Base-by-base conservation (phyloP, 2,113 vertebrate species). In the Hystrix brachyura region DNA sequence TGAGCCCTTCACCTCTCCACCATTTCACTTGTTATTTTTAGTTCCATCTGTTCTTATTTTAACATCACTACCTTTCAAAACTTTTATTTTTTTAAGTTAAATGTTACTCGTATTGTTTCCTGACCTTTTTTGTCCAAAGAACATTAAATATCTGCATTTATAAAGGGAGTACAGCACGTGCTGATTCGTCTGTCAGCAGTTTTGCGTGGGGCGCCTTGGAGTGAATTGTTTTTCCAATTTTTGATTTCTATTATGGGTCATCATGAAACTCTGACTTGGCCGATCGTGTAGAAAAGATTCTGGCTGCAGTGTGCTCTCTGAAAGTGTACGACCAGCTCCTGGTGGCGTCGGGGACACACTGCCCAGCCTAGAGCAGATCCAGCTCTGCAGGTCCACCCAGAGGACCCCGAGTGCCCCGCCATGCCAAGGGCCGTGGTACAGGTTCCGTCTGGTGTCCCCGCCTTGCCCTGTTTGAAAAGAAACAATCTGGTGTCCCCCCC, bases 401-500 rank as follows among this genome's bases (percentile, higher is more conserved):
- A n/a, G 90, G 93, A 91, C 78, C 85, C 86, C 18, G 74, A 79
- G 92, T 93, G 97, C 97, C 83, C 91, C 80, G 34, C 92, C 97
- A 97, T 74, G 74, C 86, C 72, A 96, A 96, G 97, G 85, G 53
- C 17, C 89, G 90, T 90, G 85, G 93, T 10, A 82, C 95, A 97
- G 89, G 74, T 91, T 97, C 96, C 89, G 51, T 94, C 98, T 97
- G n/a, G 91, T 87, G 46, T 96, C 95, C 46, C 91, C 97, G 97
- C 91, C 6, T 7, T 48, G 10, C 55, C 90, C 15, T 94, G 90
- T 95, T 98, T 97, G 65, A 95, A 95, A 82, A 46, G 69, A 62
- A 80, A 95, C 67, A 87, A n/a, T n/a, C n/a, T n/a, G n/a, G n/a
- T n/a, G n/a, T n/a, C n/a, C n/a, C n/a, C n/a, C n/a, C n/a, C n/a